Evolutionary conservation across 2,888 invertebrate genomes (phyloP).

Genomic region (Athalia rosae): DNA sequence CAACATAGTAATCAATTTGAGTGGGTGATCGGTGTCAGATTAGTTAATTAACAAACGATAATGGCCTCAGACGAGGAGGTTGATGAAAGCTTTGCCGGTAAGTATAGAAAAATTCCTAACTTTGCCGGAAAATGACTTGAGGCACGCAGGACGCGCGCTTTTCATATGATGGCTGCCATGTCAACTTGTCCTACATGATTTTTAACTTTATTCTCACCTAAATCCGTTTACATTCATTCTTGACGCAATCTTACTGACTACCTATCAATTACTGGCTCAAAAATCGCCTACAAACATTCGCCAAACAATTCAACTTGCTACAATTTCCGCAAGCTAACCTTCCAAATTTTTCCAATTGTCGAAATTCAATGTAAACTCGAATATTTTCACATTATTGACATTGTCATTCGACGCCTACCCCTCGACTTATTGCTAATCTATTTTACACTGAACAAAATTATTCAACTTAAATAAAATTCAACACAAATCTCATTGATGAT

Average conservation of each 20-base stretch:
- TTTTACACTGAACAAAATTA: not conserved
- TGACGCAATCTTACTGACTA: not conserved
- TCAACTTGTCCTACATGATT: conserved; percentile 54
- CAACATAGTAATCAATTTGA: conserved; percentile 48
- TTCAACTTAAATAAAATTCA: not conserved
- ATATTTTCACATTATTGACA: conserved; percentile 5
- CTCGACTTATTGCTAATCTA: not conserved
- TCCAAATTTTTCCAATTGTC: conserved; percentile 11
- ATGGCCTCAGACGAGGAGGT: conserved; percentile 94
- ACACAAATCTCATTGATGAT: conserved; percentile 1
- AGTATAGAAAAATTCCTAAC: conserved; percentile 70
- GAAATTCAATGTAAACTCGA: not conserved
- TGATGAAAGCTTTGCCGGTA: conserved; percentile 91
- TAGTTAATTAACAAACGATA: conserved; percentile 54
- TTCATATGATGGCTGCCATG: conserved; percentile 70
- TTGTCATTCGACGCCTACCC: not conserved
- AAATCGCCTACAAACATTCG: not conserved
- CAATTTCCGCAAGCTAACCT: conserved; percentile 26
- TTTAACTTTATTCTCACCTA: conserved; percentile 21
- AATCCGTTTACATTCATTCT: not conserved
- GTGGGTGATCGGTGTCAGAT: conserved; percentile 47
- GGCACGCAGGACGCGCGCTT: conserved; percentile 69
- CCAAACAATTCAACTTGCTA: not conserved
- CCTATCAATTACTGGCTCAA: not conserved
- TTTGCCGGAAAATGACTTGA: conserved; percentile 57